phyloP scores from a whole-genome alignment of 2,888 invertebrate genomes.

The Cacoxenus indagator region DNA sequence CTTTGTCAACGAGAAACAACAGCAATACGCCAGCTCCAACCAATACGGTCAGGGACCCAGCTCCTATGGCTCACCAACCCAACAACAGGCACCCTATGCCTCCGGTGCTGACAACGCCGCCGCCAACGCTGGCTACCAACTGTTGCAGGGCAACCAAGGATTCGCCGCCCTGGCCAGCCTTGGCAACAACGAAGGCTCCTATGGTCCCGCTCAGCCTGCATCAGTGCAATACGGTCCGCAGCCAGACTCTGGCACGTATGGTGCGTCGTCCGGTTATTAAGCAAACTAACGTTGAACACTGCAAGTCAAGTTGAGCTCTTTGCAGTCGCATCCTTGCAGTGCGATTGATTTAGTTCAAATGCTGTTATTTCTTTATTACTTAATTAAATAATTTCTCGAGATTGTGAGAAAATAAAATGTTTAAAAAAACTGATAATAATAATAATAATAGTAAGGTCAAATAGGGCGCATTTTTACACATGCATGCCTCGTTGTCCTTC shows the following conservation, averaged over 20 bases:
- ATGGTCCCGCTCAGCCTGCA: slow-evolving; percentile 36
- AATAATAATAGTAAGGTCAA: too few species aligned
- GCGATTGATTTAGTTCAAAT: background rate
- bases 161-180: slow-evolving; percentile 57
- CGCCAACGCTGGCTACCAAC: slow-evolving; percentile 58
- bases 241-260: slow-evolving; percentile 40
- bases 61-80: slow-evolving; percentile 23
- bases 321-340: background rate
- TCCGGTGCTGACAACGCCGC: slow-evolving; percentile 55
- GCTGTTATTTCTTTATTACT: slow-evolving; percentile 8
- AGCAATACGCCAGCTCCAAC: slow-evolving; percentile 42
- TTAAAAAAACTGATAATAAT: too few species aligned
- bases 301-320: background rate
- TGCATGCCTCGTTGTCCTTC: too few species aligned
- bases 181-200: slow-evolving; percentile 46
- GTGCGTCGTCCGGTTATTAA: slow-evolving; percentile 41
- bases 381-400: too few species aligned
- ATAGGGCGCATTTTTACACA: too few species aligned
- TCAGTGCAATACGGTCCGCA: slow-evolving; percentile 39
- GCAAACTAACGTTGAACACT: background rate
- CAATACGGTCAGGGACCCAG: slow-evolving; percentile 20
- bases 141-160: slow-evolving; percentile 58
- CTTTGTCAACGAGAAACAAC: slow-evolving; percentile 67
- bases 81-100: slow-evolving; percentile 44
- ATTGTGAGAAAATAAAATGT: background rate